These are phyloP conservation scores for Conus ventricosus DNA, from an alignment of 1,140 invertebrate species.

Conservation along the genomic window DNA sequence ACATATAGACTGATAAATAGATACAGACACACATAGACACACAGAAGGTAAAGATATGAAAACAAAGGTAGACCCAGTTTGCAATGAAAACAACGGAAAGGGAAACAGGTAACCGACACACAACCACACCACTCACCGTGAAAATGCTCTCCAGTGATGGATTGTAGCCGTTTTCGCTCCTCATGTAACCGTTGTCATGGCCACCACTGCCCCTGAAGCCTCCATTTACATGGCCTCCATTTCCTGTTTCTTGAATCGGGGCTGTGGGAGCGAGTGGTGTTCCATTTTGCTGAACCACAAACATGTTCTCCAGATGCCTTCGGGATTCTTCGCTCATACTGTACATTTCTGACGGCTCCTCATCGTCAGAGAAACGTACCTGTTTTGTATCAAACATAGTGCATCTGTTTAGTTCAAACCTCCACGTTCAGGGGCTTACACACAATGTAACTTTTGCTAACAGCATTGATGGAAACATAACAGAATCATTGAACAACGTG, in stretches of 20 bases:
- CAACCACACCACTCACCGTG: background rate
- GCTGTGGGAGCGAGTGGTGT: background rate
- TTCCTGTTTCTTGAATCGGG: background rate
- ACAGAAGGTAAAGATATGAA: background rate
- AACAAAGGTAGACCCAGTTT: background rate
- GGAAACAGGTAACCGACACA: background rate
- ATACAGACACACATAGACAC: no score
- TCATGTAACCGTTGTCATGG: background rate
- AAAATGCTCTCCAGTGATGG: background rate
- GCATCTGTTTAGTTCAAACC: no score
- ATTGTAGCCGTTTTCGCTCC: background rate
- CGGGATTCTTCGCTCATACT: constrained; percentile 14
- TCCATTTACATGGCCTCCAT: background rate
- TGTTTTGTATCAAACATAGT: background rate
- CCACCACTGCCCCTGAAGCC: background rate
- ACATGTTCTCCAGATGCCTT: constrained; percentile 1
- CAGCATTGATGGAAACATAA: no score
- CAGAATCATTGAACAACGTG: no score
- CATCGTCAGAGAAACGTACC: constrained; percentile 17
- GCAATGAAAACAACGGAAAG: background rate
- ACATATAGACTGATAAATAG: no score
- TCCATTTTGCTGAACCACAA: background rate
- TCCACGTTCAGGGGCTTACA: no score
- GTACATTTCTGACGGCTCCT: background rate
- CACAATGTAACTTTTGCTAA: no score